Evolutionary conservation across 1,140 invertebrate genomes (phyloP).

Genomic region (Drosophila quadrilineata): DNA sequence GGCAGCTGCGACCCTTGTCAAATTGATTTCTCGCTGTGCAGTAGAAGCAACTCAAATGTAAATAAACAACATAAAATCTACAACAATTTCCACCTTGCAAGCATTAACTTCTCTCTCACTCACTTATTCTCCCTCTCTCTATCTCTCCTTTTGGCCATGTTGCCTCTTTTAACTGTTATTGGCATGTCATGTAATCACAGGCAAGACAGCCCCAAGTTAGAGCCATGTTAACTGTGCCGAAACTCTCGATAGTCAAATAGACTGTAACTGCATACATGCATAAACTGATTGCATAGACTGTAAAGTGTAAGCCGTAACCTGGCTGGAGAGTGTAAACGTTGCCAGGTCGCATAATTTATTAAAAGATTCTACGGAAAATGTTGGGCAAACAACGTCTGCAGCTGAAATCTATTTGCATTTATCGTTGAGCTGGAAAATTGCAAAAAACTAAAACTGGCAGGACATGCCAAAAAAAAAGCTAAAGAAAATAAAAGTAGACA

Average conservation of each 20-base stretch:
- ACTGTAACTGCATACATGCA: constrained; percentile 39
- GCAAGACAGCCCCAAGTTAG: constrained; percentile 28
- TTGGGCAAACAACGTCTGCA: constrained; percentile 76
- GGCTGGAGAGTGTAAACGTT: too few species aligned
- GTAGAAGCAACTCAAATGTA: constrained; percentile 49
- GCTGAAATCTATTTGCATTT: constrained; percentile 80
- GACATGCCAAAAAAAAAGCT: not conserved
- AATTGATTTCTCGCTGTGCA: constrained; percentile 47
- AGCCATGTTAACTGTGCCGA: constrained; percentile 70
- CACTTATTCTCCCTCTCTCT: not conserved
- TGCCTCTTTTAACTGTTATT: too few species aligned
- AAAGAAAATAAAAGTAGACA: not conserved
- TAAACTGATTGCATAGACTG: too few species aligned
- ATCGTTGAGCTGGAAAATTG: constrained; percentile 78
- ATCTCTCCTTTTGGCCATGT: constrained; percentile 32
- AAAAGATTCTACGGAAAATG: constrained; percentile 72
- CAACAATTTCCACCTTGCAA: constrained; percentile 42
- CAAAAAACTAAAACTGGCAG: constrained; percentile 66
- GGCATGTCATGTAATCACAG: constrained; percentile 42
- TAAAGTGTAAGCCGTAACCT: too few species aligned
- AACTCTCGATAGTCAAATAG: constrained; percentile 56
- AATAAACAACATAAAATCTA: constrained; percentile 69
- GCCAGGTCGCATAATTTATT: constrained; percentile 66
- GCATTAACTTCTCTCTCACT: not conserved
- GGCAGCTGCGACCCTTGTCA: constrained; percentile 25